phyloP scores from a whole-genome alignment of 2,797 vertebrate species.

The Sparus aurata region DNA sequence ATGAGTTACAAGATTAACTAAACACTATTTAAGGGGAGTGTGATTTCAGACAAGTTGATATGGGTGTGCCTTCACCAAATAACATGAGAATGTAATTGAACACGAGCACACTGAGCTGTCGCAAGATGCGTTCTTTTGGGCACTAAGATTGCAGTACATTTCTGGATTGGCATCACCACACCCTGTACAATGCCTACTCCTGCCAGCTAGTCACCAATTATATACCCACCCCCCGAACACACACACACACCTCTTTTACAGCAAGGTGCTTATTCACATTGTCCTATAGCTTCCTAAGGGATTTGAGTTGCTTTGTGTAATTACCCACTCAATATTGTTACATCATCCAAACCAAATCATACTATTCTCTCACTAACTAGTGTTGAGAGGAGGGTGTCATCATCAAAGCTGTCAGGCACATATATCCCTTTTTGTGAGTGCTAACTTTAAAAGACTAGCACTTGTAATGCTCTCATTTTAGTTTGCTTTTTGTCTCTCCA shows the following conservation, averaged over 20 bases:
- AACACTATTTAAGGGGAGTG: neutral
- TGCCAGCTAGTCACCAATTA: neutral
- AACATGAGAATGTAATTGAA: neutral
- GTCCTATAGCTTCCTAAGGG: neutral
- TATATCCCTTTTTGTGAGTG: slow-evolving; percentile 1
- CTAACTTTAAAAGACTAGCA: slow-evolving; percentile 17
- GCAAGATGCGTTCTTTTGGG: neutral
- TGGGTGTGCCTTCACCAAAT: neutral
- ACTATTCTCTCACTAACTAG: neutral
- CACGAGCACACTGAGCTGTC: neutral
- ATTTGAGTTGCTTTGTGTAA: slow-evolving; percentile 11
- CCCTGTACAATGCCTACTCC: neutral
- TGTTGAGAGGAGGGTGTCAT: neutral
- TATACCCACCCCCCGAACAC: too few species aligned
- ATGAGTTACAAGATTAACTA: too few species aligned
- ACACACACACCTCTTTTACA: neutral
- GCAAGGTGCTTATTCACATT: neutral
- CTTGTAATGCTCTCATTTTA: slow-evolving; percentile 19
- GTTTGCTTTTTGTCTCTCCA: slow-evolving; percentile 16
- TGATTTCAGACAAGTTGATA: neutral
- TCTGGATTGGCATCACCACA: neutral
- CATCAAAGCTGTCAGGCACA: neutral
- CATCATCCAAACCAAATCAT: slow-evolving; percentile 17
- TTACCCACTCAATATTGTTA: slow-evolving; percentile 14
- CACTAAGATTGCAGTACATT: neutral